Evolutionary conservation across 2,888 invertebrate genomes (phyloP), one percentile per base, ranked within the genome.

Genomic region (Hoplodrina blanda): DNA sequence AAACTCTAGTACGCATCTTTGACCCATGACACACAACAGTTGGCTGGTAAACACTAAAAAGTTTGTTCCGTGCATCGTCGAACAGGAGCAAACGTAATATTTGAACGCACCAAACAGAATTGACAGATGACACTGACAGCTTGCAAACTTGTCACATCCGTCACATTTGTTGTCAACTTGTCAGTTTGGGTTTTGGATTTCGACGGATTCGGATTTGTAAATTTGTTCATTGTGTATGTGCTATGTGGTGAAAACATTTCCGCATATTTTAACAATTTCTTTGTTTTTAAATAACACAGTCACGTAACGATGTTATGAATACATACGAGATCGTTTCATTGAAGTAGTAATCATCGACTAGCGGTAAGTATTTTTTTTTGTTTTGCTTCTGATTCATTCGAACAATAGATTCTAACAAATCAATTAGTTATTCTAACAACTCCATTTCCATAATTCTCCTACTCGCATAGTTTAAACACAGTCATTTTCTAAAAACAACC

Each of bases 251-350:
- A 49, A 68, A 59, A 77, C 55, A 69, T 69, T 70, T 70, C 70
- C 70, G 78, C 56, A 37, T 80, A 64, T 41, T 25, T 60, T 30
- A 61, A 41, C n/a, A 19, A 49, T 60, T 77, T 67, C 64, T 62
- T 46, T 70, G 71, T 68, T 55, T 73, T 52, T 50, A 61, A 78
- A 71, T 55, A 60, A 19, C 10, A n/a, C 30, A 30, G 37, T n/a
- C 60, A 63, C 68, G 74, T 66, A 71, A 81, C n/a, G 50, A 78
- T 81, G 81, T 69, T 81, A 71, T 81, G 59, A 80, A 54, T 11
- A 62, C 15, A 25, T 30, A 41, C 4, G n/a, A 44, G 25, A 60
- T 37, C n/a, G 17, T 63, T 53, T 60, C 50, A 60, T n/a, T 62
- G 30, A 53, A 60, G 44, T 57, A 54, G 44, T 59, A 46, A 55